A percentile compares a stretch with the other conserved stretches of the same genome.
phyloP scores from a whole-genome alignment of 2,888 invertebrate species.

The Drosophila nigricruria region DNA sequence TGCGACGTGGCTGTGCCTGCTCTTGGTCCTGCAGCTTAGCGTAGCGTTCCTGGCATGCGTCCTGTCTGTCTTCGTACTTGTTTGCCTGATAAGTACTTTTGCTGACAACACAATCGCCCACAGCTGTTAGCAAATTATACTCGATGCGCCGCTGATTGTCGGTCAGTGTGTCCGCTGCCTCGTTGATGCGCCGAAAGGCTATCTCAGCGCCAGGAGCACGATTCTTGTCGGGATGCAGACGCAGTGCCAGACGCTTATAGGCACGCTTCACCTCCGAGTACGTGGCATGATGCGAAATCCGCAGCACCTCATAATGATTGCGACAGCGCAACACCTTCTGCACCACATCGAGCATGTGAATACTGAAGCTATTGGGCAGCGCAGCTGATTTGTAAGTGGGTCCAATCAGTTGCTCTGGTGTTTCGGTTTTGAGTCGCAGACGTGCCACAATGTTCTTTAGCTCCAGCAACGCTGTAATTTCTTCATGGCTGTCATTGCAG shows the following conservation, averaged over 20 bases:
- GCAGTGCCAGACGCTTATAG: conserved; percentile 91
- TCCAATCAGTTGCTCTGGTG: conserved; percentile 37
- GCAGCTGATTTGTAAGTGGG: conserved; percentile 57
- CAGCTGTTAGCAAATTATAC: conserved; percentile 87
- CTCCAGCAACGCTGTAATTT: conserved; percentile 52
- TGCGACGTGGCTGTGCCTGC: conserved; percentile 49
- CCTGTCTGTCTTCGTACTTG: not conserved
- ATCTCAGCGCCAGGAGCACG: conserved; percentile 92
- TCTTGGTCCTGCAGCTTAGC: not conserved
- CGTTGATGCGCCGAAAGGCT: conserved; percentile 93
- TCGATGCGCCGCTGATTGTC: conserved; percentile 90
- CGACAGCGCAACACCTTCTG: conserved; percentile 88
- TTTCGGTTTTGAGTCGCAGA: conserved; percentile 47
- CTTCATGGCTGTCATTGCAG: conserved; percentile 12
- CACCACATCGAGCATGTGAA: conserved; percentile 91
- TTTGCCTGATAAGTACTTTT: conserved; percentile 85
- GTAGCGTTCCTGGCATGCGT: not conserved
- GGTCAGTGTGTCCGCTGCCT: conserved; percentile 91
- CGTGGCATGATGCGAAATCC: conserved; percentile 88
- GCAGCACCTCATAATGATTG: conserved; percentile 92
- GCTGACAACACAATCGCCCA: conserved; percentile 84
- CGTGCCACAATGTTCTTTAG: conserved; percentile 63
- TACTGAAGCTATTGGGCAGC: conserved; percentile 87
- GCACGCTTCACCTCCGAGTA: conserved; percentile 90
- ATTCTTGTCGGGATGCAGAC: conserved; percentile 94